Conservation (phyloP, 2,888 invertebrate genomes). For the Resseliella maxima region DNA sequence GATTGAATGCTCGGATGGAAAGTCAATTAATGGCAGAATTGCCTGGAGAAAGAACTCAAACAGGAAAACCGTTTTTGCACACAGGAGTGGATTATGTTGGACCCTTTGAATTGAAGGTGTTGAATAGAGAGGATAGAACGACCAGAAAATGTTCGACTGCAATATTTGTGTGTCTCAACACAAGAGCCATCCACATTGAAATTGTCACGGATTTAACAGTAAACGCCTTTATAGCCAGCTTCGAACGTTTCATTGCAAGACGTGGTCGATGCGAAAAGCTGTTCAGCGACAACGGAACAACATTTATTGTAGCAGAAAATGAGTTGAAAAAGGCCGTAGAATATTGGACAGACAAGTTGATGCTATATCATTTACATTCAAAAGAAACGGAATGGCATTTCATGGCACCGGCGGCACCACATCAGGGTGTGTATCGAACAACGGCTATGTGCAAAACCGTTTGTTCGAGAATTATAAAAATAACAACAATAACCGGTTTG, state of each 20-base stretch:
- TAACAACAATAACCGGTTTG: no score
- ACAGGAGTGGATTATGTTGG: slow-evolving; percentile 57
- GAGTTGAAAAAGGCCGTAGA: not conserved
- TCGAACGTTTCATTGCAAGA: slow-evolving; percentile 61
- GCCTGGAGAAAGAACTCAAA: not conserved
- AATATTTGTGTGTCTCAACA: slow-evolving; percentile 61
- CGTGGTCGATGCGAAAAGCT: slow-evolving; percentile 60
- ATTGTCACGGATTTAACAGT: slow-evolving; percentile 58
- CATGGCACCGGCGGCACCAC: slow-evolving; percentile 59
- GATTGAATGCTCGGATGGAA: not conserved
- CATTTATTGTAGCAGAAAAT: slow-evolving; percentile 61
- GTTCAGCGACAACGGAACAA: slow-evolving; percentile 62
- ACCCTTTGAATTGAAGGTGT: slow-evolving; percentile 57
- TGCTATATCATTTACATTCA: not conserved
- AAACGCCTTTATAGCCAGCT: slow-evolving; percentile 61
- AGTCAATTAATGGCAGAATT: not conserved
- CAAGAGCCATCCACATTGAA: slow-evolving; percentile 59
- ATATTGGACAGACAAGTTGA: not conserved
- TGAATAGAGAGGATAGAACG: not conserved
- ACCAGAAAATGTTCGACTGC: slow-evolving; percentile 61
- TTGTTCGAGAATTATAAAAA: no score
- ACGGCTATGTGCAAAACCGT: no score
- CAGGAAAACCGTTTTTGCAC: not conserved
- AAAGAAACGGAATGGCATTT: slow-evolving; percentile 56
- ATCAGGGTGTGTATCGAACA: no score